phyloP scores from a whole-genome alignment of 1,140 invertebrate species.

The Drosophila grimshawi region DNA sequence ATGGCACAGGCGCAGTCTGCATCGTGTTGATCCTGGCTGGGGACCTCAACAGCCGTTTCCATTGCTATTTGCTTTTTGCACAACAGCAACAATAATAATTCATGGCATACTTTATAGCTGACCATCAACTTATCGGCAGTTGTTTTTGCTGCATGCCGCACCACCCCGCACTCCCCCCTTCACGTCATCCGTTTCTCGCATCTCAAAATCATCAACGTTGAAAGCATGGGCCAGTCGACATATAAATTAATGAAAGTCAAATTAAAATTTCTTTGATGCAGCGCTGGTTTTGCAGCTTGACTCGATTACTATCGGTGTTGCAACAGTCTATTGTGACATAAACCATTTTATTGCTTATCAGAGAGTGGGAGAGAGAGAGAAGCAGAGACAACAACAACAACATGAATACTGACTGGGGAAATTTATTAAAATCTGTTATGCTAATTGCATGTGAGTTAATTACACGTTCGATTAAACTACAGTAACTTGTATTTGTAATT shows the following conservation, averaged over 20 bases:
- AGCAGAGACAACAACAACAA: neutral
- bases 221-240: slow-evolving; percentile 1
- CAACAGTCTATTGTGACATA: slow-evolving; percentile 19
- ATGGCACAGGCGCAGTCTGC: slow-evolving; percentile 31
- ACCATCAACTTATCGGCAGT: slow-evolving; percentile 76
- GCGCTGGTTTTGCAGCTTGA: slow-evolving; percentile 1
- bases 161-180: neutral
- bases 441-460: neutral
- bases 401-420: neutral
- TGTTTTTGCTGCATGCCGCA: slow-evolving; percentile 20
- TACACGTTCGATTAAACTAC: neutral
- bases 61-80: slow-evolving; percentile 24
- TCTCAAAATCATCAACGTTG: neutral
- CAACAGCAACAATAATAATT: slow-evolving; percentile 69
- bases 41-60: slow-evolving; percentile 15
- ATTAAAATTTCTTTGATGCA: slow-evolving; percentile 66
- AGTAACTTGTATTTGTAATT: neutral
- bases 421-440: neutral
- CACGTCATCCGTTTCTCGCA: neutral
- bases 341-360: slow-evolving; percentile 4
- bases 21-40: slow-evolving; percentile 17
- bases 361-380: neutral
- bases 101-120: slow-evolving; percentile 76
- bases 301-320: slow-evolving; percentile 10
- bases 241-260: slow-evolving; percentile 79